These are phyloP conservation scores for Dolichopus griseipennis DNA, from an alignment of 2,888 invertebrate genomes.

Conservation along the genomic window DNA sequence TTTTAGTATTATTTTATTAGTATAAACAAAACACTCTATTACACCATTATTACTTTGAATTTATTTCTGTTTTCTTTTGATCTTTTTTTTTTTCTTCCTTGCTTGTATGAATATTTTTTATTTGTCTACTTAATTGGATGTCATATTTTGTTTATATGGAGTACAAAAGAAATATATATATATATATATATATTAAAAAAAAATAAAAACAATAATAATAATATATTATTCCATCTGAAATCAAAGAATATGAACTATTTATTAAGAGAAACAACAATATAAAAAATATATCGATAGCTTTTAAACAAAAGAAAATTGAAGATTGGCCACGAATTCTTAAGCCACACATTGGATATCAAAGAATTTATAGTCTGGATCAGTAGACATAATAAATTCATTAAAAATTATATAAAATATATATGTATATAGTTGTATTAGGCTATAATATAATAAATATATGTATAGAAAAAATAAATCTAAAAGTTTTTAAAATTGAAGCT, in stretches of 20 bases:
- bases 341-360: not conserved
- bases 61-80: too few relatives aligned
- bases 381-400: constrained; percentile 4
- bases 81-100: too few relatives aligned
- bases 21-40: too few relatives aligned
- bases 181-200: too few relatives aligned
- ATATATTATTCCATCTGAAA: not conserved
- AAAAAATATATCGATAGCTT: not conserved
- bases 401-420: not conserved
- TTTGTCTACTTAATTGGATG: constrained; percentile 4
- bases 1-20: too few relatives aligned
- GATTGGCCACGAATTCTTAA: constrained; percentile 2
- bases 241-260: too few relatives aligned
- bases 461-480: not conserved
- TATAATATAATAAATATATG: too few relatives aligned
- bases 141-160: not conserved
- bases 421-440: too few relatives aligned
- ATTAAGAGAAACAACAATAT: not conserved
- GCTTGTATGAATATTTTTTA: not conserved
- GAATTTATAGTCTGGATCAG: constrained; percentile 4
- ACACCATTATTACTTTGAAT: too few relatives aligned
- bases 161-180: not conserved
- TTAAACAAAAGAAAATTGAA: not conserved
- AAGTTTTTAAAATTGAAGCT: not conserved
- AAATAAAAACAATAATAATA: not conserved